These are phyloP conservation scores for Caerostris extrusa DNA, from an alignment of 1,140 invertebrate species.

Conservation along the genomic window DNA sequence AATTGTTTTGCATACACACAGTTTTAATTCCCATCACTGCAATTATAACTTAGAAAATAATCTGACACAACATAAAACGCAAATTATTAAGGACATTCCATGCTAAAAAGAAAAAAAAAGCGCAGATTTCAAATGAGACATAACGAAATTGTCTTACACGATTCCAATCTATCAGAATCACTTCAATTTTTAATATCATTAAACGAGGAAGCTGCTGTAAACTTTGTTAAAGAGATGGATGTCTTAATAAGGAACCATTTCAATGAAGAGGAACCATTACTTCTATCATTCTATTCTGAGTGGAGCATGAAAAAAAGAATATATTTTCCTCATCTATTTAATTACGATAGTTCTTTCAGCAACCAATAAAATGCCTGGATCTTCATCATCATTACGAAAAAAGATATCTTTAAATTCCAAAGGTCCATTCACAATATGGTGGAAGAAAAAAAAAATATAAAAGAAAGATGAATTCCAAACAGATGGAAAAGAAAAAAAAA, in stretches of 20 bases:
- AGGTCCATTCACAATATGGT: neutral
- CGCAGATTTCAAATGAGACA: too few relatives aligned
- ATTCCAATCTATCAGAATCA: too few relatives aligned
- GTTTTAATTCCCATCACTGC: too few relatives aligned
- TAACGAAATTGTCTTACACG: too few relatives aligned
- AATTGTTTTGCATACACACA: too few relatives aligned
- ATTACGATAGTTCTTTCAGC: slow-evolving; percentile 15
- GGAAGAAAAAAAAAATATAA: neutral
- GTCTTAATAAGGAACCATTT: neutral
- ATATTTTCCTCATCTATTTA: slow-evolving; percentile 6
- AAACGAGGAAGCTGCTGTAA: too few relatives aligned
- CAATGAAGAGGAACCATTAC: neutral
- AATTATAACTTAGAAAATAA: too few relatives aligned
- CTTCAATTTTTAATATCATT: neutral
- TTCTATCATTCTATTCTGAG: neutral
- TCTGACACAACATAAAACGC: too few relatives aligned
- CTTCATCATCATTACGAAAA: slow-evolving; percentile 51
- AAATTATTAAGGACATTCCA: too few relatives aligned
- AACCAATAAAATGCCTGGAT: slow-evolving; percentile 32
- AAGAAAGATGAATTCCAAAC: slow-evolving; percentile 6
- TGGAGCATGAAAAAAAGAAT: neutral
- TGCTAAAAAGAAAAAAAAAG: too few relatives aligned
- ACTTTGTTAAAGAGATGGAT: neutral
- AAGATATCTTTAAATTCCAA: slow-evolving; percentile 12
- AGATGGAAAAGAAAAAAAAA: neutral